Percentiles rank a stretch among this genome's conserved stretches.
Evolutionary conservation across 2,797 vertebrate species (phyloP).

Genomic region (Squalus acanthias): DNA sequence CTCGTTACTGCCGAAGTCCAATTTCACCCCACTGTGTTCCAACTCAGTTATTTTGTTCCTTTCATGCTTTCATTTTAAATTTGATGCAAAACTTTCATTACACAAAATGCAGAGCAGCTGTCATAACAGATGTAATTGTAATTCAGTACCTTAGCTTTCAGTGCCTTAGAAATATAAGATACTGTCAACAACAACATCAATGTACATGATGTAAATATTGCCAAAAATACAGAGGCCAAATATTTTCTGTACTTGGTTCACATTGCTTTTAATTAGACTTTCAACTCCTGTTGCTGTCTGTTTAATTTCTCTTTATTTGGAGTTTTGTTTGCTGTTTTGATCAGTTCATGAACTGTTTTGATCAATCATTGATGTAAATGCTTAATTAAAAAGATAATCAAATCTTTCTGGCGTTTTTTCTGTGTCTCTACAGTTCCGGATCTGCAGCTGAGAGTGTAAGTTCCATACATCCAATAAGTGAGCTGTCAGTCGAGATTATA

Average conservation of each 20-base stretch:
- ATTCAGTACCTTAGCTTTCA: slow-evolving; percentile 61
- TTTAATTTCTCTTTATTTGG: slow-evolving; percentile 25
- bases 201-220: slow-evolving; percentile 77
- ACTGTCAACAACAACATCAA: slow-evolving; percentile 67
- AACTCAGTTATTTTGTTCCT: neutral
- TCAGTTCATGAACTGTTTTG: slow-evolving; percentile 32
- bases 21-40: neutral
- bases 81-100: neutral
- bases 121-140: slow-evolving; percentile 36
- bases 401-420: slow-evolving; percentile 26
- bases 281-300: slow-evolving; percentile 55
- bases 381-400: slow-evolving; percentile 55
- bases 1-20: neutral
- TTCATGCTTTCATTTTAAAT: slow-evolving; percentile 27
- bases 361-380: slow-evolving; percentile 68
- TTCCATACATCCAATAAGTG: neutral
- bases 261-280: slow-evolving; percentile 62
- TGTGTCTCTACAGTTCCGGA: neutral
- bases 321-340: slow-evolving; percentile 34
- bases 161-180: slow-evolving; percentile 71
- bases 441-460: neutral
- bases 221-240: slow-evolving; percentile 73
- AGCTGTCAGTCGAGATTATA: neutral
- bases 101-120: slow-evolving; percentile 6
- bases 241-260: slow-evolving; percentile 82